Evolutionary conservation across 37 sponge, comb jelly and placozoan genomes (phyloP), one percentile per base, ranked within the genome.

Genomic region (Hormiphora californensis): DNA sequence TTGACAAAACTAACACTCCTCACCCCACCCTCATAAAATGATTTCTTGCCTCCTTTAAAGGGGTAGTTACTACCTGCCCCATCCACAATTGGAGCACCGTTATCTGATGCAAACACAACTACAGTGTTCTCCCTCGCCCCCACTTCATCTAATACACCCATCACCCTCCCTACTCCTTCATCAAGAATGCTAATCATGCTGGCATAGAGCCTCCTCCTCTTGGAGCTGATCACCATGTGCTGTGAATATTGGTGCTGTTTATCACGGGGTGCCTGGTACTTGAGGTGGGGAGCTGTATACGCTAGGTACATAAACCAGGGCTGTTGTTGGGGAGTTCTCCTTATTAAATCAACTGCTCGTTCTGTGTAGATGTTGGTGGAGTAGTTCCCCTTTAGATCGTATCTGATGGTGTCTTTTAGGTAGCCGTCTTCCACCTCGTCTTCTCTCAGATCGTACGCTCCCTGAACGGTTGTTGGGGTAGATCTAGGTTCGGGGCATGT

Each of bases 271-370:
- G 23, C 81, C 44, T 73, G 46, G 25, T 32, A 46, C 3, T 44
- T 44, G 9, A 73, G 40, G 44, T 73, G 81, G 2, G 81, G 81
- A 40, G 81, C 81, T 1, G 81, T 73, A 46, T 73, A 73, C n/a
- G 81, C 81, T 3, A 73, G 46, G 22, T 73, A 73, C 22, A 73
- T n/a, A 32, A 73, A 73, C 15, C 40, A 73, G 1, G 81, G 81
- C 25, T 37, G 17, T 1, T 3, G 39, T 7, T 11, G 31, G 44
- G 39, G 46, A 19, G 39, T 44, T 23, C 22, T 73, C 44, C 43
- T n/a, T 22, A 73, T 40, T 0, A 73, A 0, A 1, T 73, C 46
- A 8, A 73, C 81, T 39, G 81, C 8, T 73, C 25, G 9, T 1
- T 73, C 49, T 5, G 81, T 73, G 22, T 44, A 73, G n/a, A 73